Evolutionary conservation across 2,888 invertebrate genomes (phyloP).

Genomic region (Drosophila neonasuta): DNA sequence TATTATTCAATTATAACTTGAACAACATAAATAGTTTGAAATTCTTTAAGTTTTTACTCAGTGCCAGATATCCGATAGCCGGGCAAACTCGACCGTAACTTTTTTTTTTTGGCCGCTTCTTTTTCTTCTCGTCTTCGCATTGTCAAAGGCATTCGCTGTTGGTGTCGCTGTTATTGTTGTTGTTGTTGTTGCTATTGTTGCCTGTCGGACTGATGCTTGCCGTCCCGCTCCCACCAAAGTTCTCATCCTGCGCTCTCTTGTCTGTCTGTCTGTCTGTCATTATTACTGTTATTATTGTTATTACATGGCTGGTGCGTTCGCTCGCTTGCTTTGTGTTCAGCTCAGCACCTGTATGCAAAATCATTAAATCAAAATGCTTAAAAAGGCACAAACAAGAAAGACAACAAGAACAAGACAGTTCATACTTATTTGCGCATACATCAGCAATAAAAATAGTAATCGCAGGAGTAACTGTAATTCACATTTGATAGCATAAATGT

Average conservation of each 20-base stretch:
- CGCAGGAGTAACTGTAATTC: neutral
- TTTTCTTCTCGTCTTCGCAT: conserved; percentile 10
- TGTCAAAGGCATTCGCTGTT: conserved; percentile 22
- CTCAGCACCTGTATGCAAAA: conserved; percentile 1
- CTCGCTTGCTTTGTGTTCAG: neutral
- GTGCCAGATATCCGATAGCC: neutral
- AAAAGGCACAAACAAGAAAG: neutral
- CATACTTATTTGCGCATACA: neutral
- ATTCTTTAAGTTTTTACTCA: too few relatives aligned
- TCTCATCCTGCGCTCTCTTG: neutral
- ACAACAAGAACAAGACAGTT: neutral
- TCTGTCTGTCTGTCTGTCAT: conserved; percentile 2
- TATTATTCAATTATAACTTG: too few relatives aligned
- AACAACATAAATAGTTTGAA: too few relatives aligned
- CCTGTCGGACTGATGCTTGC: neutral
- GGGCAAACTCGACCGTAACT: neutral
- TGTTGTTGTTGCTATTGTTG: conserved; percentile 14
- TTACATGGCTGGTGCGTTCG: conserved; percentile 14
- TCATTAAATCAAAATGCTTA: conserved; percentile 12
- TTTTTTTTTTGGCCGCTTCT: neutral
- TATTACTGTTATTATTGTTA: conserved; percentile 40
- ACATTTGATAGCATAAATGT: too few relatives aligned
- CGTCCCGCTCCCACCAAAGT: neutral
- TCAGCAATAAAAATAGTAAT: neutral
- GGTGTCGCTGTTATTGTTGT: conserved; percentile 12